Evolutionary conservation across 2,888 invertebrate genomes (phyloP).

Genomic region (Campopleginae sp.): DNA sequence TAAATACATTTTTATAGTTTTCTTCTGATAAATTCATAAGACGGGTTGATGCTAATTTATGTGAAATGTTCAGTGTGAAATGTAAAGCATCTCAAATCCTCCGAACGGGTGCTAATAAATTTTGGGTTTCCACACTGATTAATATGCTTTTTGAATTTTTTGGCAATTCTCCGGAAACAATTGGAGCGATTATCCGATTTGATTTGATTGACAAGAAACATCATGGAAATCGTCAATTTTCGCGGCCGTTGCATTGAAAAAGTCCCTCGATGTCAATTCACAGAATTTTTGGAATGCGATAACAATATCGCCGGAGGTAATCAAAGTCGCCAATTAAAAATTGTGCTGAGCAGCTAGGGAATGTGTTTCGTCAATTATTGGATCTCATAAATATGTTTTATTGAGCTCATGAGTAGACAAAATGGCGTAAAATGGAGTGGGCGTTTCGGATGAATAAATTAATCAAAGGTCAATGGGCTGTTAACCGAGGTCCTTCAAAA

Average conservation of each 20-base stretch:
- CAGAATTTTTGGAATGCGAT: neutral
- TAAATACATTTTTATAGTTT: neutral
- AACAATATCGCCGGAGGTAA: neutral
- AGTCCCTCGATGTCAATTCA: too few relatives aligned
- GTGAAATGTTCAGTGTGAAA: neutral
- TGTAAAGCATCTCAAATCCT: neutral
- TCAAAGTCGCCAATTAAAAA: slow-evolving; percentile 25
- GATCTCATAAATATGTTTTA: slow-evolving; percentile 23
- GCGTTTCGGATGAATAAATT: slow-evolving; percentile 34
- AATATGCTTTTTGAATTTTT: neutral
- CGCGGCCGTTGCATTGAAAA: too few relatives aligned
- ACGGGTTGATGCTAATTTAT: neutral
- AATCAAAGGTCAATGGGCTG: slow-evolving; percentile 27
- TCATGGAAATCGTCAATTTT: too few relatives aligned
- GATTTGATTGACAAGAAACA: too few relatives aligned
- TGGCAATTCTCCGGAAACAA: neutral
- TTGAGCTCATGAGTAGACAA: slow-evolving; percentile 3
- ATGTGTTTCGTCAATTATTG: slow-evolving; percentile 16
- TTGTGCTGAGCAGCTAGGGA: neutral
- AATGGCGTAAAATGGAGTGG: slow-evolving; percentile 15
- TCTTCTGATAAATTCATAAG: neutral
- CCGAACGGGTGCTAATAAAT: neutral
- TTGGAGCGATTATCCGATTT: too few relatives aligned
- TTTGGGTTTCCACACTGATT: neutral
- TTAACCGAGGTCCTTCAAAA: slow-evolving; percentile 14